Evolutionary conservation across 1,140 invertebrate species (phyloP).

Genomic region (Potamilus streckersoni): DNA sequence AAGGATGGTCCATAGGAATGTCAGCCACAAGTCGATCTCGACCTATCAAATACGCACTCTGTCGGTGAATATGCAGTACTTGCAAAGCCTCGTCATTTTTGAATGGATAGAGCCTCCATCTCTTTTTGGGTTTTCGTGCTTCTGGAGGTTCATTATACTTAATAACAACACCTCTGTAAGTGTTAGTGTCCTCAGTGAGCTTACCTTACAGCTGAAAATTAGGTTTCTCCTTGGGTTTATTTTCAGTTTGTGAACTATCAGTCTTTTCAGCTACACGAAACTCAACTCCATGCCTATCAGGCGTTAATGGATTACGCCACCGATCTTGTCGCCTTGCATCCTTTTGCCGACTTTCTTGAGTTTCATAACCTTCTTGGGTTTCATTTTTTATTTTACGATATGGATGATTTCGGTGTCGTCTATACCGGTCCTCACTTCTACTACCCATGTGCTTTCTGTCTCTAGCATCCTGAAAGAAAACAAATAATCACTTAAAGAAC

Average conservation of each 20-base stretch:
- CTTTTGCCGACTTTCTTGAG: constrained; percentile 37
- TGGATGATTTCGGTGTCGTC: constrained; percentile 26
- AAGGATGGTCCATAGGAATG: too few species aligned
- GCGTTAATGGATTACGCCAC: constrained; percentile 17
- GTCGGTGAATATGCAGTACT: constrained; percentile 93
- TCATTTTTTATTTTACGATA: constrained; percentile 23
- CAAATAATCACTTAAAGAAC: too few species aligned
- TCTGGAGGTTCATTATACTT: constrained; percentile 98
- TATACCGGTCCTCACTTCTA: constrained; percentile 24
- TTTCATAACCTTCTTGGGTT: constrained; percentile 44
- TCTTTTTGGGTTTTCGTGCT: constrained; percentile 89
- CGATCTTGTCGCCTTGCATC: constrained; percentile 24
- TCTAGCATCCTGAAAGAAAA: neutral
- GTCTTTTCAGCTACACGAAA: constrained; percentile 7
- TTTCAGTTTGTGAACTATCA: constrained; percentile 13
- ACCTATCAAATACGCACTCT: constrained; percentile 96
- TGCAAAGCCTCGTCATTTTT: constrained; percentile 91
- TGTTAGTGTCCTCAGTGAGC: constrained; percentile 95
- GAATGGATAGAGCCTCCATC: constrained; percentile 98
- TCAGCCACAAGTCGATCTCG: too few species aligned
- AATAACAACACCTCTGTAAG: constrained; percentile 94
- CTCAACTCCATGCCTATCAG: constrained; percentile 12
- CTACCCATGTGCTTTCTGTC: constrained; percentile 6
- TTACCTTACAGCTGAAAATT: constrained; percentile 96
- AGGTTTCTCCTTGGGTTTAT: too few species aligned